Evolutionary conservation across 2,888 invertebrate genomes (phyloP).

Genomic region (Didymodactylos carnosus): DNA sequence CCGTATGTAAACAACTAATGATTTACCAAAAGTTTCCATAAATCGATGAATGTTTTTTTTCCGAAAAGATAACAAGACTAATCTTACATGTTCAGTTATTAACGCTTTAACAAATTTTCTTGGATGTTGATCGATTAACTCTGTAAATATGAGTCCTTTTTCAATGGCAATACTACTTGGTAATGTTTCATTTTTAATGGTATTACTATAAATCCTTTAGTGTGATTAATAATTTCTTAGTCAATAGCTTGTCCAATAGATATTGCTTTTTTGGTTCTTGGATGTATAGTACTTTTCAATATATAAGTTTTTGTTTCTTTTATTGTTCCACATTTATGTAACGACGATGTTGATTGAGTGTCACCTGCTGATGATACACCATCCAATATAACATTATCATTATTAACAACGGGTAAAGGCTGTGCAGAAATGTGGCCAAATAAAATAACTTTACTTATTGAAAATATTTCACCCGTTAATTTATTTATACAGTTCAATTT

Average conservation of each 20-base stretch:
- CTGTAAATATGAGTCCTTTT: not conserved
- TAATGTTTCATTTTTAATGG: not conserved
- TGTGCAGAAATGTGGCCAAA: not conserved
- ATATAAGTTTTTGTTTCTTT: constrained; percentile 6
- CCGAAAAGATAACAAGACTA: no score
- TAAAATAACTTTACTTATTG: constrained; percentile 4
- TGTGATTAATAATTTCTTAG: constrained; percentile 2
- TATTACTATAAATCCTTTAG: not conserved
- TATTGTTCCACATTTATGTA: not conserved
- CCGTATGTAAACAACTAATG: not conserved
- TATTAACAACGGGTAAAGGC: not conserved
- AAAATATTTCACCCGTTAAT: not conserved
- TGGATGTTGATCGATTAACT: not conserved
- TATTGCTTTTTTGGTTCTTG: not conserved
- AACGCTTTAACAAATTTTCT: not conserved
- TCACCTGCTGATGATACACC: no score
- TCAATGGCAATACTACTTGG: constrained; percentile 5
- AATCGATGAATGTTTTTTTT: no score
- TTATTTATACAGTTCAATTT: constrained; percentile 3
- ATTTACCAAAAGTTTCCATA: not conserved
- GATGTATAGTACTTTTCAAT: not conserved
- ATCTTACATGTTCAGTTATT: not conserved
- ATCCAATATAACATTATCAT: not conserved
- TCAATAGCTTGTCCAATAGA: not conserved
- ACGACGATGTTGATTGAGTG: not conserved